A percentile compares a stretch with the other conserved stretches of the same genome.
These are phyloP conservation scores for Albula goreensis DNA, from an alignment of 2,113 vertebrate genomes.

Conservation along the genomic window DNA sequence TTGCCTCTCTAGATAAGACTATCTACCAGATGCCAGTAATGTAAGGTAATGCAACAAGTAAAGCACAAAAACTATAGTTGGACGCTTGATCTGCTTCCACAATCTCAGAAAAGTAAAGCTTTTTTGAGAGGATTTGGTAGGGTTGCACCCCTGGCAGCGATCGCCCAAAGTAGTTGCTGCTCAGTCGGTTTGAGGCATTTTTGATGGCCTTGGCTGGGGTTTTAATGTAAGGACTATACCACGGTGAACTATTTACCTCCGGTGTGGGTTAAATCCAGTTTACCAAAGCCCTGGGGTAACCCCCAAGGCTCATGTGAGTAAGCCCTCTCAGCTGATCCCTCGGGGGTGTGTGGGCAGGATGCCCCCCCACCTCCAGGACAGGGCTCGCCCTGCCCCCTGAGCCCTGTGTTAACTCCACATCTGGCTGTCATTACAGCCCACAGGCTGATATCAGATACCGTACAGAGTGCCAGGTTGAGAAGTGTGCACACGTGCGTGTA, in stretches of 20 bases:
- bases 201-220: background rate
- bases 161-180: background rate
- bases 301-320: conserved; percentile 41
- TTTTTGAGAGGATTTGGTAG: background rate
- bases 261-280: conserved; percentile 38
- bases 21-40: no score
- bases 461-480: no score
- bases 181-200: conserved; percentile 6
- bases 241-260: conserved; percentile 15
- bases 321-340: conserved; percentile 51
- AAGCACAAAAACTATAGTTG: background rate
- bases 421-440: background rate
- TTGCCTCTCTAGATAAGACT: no score
- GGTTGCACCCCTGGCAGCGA: background rate
- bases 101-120: background rate
- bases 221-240: conserved; percentile 25
- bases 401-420: background rate
- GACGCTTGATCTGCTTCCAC: background rate
- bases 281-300: conserved; percentile 1
- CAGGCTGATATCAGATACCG: background rate
- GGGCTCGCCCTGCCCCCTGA: background rate
- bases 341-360: background rate
- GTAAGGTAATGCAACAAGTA: background rate
- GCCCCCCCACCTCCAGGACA: background rate
- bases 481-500: no score